phyloP scores from a whole-genome alignment of 1,140 invertebrate genomes.

The Aporrectodea caliginosa region DNA sequence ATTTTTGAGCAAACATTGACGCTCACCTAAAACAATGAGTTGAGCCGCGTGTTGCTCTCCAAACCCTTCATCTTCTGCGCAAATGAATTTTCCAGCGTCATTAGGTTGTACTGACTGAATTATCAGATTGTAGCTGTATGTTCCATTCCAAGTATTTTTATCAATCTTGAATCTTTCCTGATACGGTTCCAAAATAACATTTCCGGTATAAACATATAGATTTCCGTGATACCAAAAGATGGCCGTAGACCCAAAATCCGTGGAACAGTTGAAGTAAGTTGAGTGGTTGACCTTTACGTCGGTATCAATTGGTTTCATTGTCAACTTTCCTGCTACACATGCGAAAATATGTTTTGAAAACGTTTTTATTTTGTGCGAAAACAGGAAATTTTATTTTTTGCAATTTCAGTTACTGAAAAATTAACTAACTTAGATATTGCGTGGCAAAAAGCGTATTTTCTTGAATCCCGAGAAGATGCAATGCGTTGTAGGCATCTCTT shows the following conservation, averaged over 20 bases:
- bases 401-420: too few species aligned
- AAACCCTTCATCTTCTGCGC: background rate
- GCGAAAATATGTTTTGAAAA: too few species aligned
- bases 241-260: background rate
- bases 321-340: too few species aligned
- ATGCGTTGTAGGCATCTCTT: too few species aligned
- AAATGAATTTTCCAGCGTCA: background rate
- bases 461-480: too few species aligned
- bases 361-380: too few species aligned
- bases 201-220: background rate
- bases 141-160: background rate
- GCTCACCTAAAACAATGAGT: background rate
- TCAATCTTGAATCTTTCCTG: background rate
- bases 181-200: background rate
- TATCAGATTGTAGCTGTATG: background rate
- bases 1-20: background rate
- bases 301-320: background rate
- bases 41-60: background rate
- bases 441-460: too few species aligned
- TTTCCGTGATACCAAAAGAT: background rate
- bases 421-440: too few species aligned
- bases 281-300: background rate
- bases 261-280: background rate
- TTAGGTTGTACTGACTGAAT: background rate
- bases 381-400: too few species aligned